Conservation (phyloP, 2,797 vertebrate species). For the Peromyscus aztecus region DNA sequence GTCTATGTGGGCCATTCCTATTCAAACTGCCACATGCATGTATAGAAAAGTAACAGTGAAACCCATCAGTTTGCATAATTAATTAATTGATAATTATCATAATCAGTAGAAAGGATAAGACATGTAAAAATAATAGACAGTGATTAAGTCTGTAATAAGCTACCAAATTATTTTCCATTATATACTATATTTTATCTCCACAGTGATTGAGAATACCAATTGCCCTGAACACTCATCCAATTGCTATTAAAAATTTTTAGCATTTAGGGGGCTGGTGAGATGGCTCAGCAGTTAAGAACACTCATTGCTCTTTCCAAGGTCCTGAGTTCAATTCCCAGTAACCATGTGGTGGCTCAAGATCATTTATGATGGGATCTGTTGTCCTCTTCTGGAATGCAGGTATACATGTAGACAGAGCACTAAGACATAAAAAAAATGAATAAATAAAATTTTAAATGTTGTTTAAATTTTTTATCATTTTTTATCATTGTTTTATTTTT, state of each 20-base stretch:
- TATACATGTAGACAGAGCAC: too few species aligned
- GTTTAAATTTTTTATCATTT: background rate
- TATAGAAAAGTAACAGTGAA: background rate
- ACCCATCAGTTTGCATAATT: background rate
- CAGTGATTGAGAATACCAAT: background rate
- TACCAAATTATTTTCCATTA: background rate
- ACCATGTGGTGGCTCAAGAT: too few species aligned
- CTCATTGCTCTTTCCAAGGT: too few species aligned
- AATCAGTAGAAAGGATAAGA: background rate
- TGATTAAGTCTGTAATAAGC: background rate
- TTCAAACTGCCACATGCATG: background rate
- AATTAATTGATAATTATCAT: background rate
- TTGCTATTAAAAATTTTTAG: background rate
- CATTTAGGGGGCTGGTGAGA: background rate
- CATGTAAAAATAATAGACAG: background rate
- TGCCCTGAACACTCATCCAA: background rate
- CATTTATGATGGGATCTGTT: too few species aligned
- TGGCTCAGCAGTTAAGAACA: too few species aligned
- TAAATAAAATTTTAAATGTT: too few species aligned
- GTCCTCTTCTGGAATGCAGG: too few species aligned
- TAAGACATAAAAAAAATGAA: too few species aligned
- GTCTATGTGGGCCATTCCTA: background rate
- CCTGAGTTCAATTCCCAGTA: too few species aligned
- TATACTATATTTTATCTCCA: background rate
- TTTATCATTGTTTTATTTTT: background rate